These are phyloP conservation scores for Acromyrmex charruanus DNA, from an alignment of 1,140 invertebrate genomes.

Conservation along the genomic window DNA sequence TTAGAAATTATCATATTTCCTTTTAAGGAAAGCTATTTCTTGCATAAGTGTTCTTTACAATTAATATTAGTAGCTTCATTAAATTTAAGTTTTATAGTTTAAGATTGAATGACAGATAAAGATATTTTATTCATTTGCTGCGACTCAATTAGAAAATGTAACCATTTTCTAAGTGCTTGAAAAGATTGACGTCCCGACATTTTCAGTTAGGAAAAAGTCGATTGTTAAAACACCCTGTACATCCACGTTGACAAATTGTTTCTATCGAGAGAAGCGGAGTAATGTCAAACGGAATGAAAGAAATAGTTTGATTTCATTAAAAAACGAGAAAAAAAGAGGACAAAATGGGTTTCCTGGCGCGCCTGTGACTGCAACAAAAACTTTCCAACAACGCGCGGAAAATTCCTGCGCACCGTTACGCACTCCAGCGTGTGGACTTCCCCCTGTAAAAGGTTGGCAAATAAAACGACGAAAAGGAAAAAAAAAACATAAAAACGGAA, in stretches of 20 bases:
- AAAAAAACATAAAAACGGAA: not conserved
- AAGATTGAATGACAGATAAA: not conserved
- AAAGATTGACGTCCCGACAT: not conserved
- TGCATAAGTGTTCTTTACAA: not conserved
- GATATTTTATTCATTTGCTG: not conserved
- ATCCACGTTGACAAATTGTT: slow-evolving; percentile 37
- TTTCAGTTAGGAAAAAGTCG: not conserved
- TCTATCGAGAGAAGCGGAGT: slow-evolving; percentile 14
- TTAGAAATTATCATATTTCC: not conserved
- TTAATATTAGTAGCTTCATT: slow-evolving; percentile 15
- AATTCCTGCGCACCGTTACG: slow-evolving; percentile 47
- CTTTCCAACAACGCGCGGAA: slow-evolving; percentile 53
- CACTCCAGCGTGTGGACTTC: slow-evolving; percentile 9
- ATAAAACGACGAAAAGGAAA: slow-evolving; percentile 23
- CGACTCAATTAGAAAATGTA: not conserved
- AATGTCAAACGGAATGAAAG: slow-evolving; percentile 54
- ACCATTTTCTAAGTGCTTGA: not conserved
- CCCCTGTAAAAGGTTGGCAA: slow-evolving; percentile 33
- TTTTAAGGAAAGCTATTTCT: not conserved
- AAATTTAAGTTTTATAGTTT: not conserved
- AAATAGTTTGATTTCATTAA: slow-evolving; percentile 59
- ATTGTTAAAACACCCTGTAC: not conserved
- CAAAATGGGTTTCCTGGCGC: slow-evolving; percentile 40
- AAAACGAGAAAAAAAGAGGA: slow-evolving; percentile 31
- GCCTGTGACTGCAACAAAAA: slow-evolving; percentile 53